These are phyloP conservation scores for Lamproptera curius DNA, from an alignment of 2,888 invertebrate species.

Conservation along the genomic window DNA sequence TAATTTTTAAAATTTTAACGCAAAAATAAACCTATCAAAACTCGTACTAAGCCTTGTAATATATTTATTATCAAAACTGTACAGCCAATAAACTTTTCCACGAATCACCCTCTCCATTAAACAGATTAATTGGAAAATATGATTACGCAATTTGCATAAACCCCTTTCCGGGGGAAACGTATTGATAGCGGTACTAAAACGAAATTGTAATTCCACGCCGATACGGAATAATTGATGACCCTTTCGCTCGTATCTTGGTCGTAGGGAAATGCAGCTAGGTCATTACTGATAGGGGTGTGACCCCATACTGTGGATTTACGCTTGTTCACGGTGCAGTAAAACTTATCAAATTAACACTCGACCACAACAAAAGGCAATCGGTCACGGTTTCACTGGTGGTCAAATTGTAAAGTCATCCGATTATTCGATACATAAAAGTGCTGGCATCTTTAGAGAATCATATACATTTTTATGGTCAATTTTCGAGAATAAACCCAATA, in stretches of 20 bases:
- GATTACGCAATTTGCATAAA: conserved; percentile 2
- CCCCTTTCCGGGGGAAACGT: conserved; percentile 3
- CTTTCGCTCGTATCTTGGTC: conserved; percentile 42
- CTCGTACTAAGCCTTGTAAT: no score
- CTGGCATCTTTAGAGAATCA: no score
- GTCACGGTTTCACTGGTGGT: no score
- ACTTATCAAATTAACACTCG: background rate
- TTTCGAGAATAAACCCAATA: no score
- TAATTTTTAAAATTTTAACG: no score
- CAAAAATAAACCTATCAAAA: no score
- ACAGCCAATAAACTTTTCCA: conserved; percentile 7
- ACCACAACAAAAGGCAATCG: no score
- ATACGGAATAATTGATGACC: conserved; percentile 43
- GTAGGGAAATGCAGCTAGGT: conserved; percentile 36
- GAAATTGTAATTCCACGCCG: conserved; percentile 25
- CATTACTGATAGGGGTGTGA: conserved; percentile 58
- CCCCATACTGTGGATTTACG: conserved; percentile 47
- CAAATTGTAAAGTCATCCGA: no score
- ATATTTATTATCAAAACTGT: no score
- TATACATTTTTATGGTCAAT: no score
- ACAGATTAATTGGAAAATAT: conserved; percentile 2
- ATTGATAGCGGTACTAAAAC: conserved; percentile 17
- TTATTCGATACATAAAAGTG: no score
- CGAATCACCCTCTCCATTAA: conserved; percentile 16
- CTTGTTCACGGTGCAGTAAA: conserved; percentile 50